phyloP scores from a whole-genome alignment of 2,888 invertebrate genomes.

The Notodonta ziczac region DNA sequence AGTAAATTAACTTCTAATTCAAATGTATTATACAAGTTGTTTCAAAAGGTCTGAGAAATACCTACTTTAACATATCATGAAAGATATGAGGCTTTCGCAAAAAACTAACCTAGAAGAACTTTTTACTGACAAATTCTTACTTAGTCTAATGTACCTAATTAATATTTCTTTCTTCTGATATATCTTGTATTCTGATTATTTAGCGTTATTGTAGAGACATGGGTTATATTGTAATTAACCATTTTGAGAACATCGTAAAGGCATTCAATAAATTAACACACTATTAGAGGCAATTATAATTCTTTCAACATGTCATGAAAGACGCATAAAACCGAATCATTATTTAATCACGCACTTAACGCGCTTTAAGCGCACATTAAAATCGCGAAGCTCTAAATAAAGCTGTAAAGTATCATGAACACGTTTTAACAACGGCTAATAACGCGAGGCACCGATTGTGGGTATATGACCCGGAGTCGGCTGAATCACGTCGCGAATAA shows the following conservation, averaged over 20 bases:
- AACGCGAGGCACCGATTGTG: slow-evolving; percentile 38
- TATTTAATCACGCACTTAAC: slow-evolving; percentile 15
- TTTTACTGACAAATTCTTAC: too few species aligned
- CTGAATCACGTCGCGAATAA: slow-evolving; percentile 60
- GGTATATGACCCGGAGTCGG: slow-evolving; percentile 67
- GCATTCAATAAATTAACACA: not conserved
- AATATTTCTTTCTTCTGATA: too few species aligned
- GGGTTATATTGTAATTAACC: too few species aligned
- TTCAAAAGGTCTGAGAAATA: too few species aligned
- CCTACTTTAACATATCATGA: too few species aligned
- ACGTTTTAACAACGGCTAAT: slow-evolving; percentile 27
- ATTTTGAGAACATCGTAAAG: not conserved
- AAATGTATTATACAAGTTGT: too few species aligned
- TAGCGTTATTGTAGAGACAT: too few species aligned
- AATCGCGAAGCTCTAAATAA: slow-evolving; percentile 23
- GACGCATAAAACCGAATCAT: slow-evolving; percentile 8
- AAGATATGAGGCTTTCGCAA: too few species aligned
- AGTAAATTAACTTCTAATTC: not conserved
- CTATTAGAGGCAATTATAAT: not conserved
- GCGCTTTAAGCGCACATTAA: slow-evolving; percentile 15
- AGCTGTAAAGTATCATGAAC: slow-evolving; percentile 32
- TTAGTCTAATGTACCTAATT: too few species aligned
- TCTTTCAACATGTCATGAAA: not conserved
- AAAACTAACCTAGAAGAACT: too few species aligned
- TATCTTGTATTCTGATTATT: too few species aligned